A percentile compares a stretch with the other conserved stretches of the same genome.
These are phyloP conservation scores for human (Homo sapiens) DNA, from an alignment of 2,113 vertebrate genomes.

Conservation along the genomic window DNA sequence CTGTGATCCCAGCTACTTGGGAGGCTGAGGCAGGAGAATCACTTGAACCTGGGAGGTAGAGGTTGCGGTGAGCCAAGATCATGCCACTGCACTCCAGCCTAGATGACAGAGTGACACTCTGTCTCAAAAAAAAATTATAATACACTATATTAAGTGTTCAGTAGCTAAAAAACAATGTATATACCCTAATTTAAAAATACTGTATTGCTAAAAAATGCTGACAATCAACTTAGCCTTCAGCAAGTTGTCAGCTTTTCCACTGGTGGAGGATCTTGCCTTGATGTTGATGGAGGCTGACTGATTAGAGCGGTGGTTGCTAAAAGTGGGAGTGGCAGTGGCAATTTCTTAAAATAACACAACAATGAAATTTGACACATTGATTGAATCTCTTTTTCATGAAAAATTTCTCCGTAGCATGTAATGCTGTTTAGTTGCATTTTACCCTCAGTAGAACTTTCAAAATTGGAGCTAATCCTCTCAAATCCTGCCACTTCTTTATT, in stretches of 20 bases:
- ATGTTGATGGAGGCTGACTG: neutral
- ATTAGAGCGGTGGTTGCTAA: neutral
- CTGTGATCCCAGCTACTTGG: too few species aligned
- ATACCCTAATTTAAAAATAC: neutral
- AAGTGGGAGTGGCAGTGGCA: neutral
- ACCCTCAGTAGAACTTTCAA: neutral
- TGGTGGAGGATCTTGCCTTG: neutral
- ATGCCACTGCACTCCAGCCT: too few species aligned
- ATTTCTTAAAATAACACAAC: neutral
- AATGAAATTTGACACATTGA: neutral
- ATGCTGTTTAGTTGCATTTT: neutral
- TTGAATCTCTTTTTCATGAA: neutral
- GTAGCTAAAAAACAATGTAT: neutral
- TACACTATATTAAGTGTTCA: neutral
- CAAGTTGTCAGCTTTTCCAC: neutral
- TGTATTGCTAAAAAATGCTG: neutral
- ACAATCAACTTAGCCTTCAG: neutral
- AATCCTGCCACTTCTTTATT: neutral
- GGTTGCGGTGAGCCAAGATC: too few species aligned
- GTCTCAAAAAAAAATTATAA: too few species aligned
- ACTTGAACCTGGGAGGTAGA: too few species aligned
- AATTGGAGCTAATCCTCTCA: neutral
- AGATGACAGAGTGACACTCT: too few species aligned
- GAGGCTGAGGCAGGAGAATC: too few species aligned
- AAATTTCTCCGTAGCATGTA: neutral